Evolutionary conservation across 2,797 vertebrate genomes (phyloP).

Genomic region (Acridotheres tristis): DNA sequence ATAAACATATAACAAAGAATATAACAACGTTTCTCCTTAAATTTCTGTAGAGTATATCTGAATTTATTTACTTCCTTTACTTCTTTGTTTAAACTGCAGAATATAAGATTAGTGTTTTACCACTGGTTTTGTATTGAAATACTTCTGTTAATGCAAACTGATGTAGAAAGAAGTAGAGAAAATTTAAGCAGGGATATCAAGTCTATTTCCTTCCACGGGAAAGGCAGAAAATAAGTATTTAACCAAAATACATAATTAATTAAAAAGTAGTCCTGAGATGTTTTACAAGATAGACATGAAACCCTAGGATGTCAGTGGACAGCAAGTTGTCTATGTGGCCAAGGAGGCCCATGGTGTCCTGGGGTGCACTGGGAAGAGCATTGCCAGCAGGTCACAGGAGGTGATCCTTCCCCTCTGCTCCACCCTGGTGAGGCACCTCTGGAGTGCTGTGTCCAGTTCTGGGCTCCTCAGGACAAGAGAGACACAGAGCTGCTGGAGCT

Average conservation of each 20-base stretch:
- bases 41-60: not conserved
- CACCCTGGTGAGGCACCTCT: too few species aligned
- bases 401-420: not conserved
- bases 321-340: not conserved
- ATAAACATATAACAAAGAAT: not conserved
- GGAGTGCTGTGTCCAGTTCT: not conserved
- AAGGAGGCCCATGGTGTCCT: fast-evolving
- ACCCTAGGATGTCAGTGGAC: not conserved
- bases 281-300: not conserved
- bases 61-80: not conserved
- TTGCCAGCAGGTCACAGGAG: fast-evolving
- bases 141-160: not conserved
- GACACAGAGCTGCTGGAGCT: fast-evolving
- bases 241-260: not conserved
- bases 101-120: not conserved
- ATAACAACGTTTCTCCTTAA: not conserved
- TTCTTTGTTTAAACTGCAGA: not conserved
- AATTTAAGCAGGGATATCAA: not conserved
- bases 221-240: not conserved
- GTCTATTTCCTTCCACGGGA: not conserved
- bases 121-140: not conserved
- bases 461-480: fast-evolving
- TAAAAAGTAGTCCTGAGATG: not conserved
- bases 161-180: not conserved
- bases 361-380: not conserved